phyloP scores from a whole-genome alignment of 1,140 invertebrate genomes.

The Ceratina japonica region DNA sequence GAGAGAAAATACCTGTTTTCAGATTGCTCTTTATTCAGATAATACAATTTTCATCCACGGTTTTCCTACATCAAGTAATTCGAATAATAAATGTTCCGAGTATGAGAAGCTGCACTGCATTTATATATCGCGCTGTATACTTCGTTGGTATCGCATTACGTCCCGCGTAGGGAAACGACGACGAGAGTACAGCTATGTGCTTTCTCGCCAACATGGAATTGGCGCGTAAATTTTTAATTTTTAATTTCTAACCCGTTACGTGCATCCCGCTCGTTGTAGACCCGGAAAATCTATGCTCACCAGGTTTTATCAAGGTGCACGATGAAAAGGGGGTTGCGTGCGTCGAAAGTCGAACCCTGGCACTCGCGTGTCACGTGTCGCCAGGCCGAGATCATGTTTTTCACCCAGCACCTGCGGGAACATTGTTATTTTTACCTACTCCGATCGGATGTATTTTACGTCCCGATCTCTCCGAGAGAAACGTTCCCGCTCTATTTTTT shows the following conservation, averaged over 20 bases:
- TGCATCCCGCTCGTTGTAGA: neutral
- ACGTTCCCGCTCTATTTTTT: neutral
- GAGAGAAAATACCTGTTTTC: too few species aligned
- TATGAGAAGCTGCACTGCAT: too few species aligned
- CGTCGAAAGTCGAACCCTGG: neutral
- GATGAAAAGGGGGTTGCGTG: constrained; percentile 16
- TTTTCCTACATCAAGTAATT: too few species aligned
- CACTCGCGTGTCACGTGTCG: constrained; percentile 2
- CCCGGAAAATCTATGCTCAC: too few species aligned
- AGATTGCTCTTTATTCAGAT: too few species aligned
- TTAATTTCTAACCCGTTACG: constrained; percentile 2
- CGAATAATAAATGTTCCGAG: too few species aligned
- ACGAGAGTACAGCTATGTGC: constrained; percentile 8
- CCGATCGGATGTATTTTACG: neutral
- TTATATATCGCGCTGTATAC: too few species aligned
- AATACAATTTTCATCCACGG: too few species aligned
- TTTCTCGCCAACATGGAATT: neutral
- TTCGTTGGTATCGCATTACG: too few species aligned
- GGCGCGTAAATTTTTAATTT: constrained; percentile 30
- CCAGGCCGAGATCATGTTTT: neutral
- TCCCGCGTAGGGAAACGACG: neutral
- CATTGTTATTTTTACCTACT: constrained; percentile 2
- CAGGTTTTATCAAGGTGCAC: too few species aligned
- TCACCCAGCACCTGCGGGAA: too few species aligned
- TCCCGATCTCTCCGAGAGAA: neutral